Conservation (phyloP, 2,113 vertebrate genomes). For the Hyperopisus bebe region DNA sequence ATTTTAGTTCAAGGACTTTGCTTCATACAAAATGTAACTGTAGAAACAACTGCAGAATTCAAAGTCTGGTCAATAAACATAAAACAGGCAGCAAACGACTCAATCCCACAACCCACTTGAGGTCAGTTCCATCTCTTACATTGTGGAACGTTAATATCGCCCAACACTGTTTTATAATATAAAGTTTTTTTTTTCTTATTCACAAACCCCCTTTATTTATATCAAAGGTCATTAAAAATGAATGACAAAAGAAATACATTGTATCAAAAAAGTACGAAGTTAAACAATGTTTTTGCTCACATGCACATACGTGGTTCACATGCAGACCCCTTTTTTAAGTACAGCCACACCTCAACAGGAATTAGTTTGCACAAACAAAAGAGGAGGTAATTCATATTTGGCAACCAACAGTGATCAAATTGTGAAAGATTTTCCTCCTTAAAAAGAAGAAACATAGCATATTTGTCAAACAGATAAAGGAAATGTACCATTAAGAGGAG, state of each 20-base stretch:
- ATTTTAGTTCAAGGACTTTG: constrained; percentile 87
- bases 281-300: constrained; percentile 66
- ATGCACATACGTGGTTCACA: constrained; percentile 89
- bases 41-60: constrained; percentile 95
- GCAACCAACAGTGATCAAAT: constrained; percentile 60
- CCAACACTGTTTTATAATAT: constrained; percentile 72
- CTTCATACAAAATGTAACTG: constrained; percentile 96
- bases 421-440: constrained; percentile 36
- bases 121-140: constrained; percentile 62
- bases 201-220: constrained; percentile 81
- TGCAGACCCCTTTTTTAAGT: constrained; percentile 78
- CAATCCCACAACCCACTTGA: constrained; percentile 65
- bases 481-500: constrained; percentile 22
- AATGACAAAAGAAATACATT: constrained; percentile 78
- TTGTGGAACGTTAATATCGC: constrained; percentile 52
- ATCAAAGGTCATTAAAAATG: constrained; percentile 96
- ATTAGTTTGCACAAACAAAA: constrained; percentile 65
- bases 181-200: constrained; percentile 63
- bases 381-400: constrained; percentile 60
- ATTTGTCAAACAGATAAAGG: constrained; percentile 45
- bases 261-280: constrained; percentile 94
- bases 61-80: constrained; percentile 83
- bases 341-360: constrained; percentile 71
- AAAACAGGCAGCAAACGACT: constrained; percentile 82
- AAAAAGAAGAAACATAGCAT: constrained; percentile 41